Conservation (phyloP, 2,888 invertebrate genomes). For the Macropis europaea region DNA sequence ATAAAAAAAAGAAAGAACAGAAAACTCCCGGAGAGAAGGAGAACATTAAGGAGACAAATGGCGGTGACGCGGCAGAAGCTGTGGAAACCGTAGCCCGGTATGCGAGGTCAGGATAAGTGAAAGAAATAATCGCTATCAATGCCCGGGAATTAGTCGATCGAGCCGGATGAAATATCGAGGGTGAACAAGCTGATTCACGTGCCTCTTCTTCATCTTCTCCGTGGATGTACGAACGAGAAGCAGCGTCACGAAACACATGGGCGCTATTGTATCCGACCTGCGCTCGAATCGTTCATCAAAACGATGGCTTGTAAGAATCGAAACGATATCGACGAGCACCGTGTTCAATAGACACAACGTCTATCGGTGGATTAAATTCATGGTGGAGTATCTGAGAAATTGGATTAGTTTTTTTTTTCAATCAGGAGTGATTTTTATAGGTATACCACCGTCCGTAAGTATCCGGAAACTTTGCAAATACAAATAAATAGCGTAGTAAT, state of each 20-base stretch:
- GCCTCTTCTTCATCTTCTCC: background rate
- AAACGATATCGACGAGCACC: background rate
- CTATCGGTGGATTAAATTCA: background rate
- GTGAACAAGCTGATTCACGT: conserved; percentile 7
- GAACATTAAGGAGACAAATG: conserved; percentile 43
- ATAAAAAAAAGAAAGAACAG: background rate
- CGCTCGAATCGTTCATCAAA: background rate
- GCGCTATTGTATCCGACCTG: background rate
- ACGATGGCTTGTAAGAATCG: background rate
- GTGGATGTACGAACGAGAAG: no score
- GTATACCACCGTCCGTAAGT: no score
- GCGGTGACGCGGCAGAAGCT: conserved; percentile 36
- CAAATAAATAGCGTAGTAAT: no score
- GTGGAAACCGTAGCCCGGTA: conserved; percentile 37
- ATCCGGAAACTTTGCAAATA: no score
- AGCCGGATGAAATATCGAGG: conserved; percentile 15
- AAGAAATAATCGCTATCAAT: conserved; percentile 17
- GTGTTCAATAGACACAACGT: background rate
- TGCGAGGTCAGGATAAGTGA: conserved; percentile 36
- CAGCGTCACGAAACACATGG: no score
- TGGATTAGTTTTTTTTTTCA: background rate
- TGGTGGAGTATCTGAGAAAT: background rate
- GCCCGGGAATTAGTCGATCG: conserved; percentile 16
- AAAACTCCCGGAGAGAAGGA: conserved; percentile 11
- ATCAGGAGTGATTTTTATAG: no score